Evolutionary conservation across 2,888 invertebrate genomes (phyloP).

Genomic region (Elysia crispata): DNA sequence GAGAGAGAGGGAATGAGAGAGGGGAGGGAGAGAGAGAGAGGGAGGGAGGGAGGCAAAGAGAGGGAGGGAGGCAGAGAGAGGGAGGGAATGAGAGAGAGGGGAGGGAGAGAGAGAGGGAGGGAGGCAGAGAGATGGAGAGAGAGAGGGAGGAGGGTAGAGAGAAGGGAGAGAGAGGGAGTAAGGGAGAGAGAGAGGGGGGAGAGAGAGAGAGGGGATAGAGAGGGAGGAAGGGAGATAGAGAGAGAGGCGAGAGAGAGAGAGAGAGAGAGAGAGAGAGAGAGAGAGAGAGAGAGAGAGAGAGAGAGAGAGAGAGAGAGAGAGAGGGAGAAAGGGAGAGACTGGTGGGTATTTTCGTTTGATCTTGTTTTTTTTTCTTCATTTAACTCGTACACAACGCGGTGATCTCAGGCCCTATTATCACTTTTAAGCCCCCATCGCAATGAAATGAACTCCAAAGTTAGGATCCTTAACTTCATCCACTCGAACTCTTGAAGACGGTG

Average conservation of each 20-base stretch:
- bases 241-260: constrained; percentile 48
- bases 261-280: constrained; percentile 2
- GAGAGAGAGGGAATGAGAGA: not conserved
- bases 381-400: too few relatives aligned
- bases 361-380: too few relatives aligned
- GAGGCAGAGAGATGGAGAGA: constrained; percentile 21
- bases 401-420: too few relatives aligned
- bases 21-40: not conserved
- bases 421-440: too few relatives aligned
- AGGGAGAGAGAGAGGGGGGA: constrained; percentile 19
- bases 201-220: constrained; percentile 12
- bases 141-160: constrained; percentile 12
- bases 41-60: not conserved
- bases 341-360: too few relatives aligned
- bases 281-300: constrained; percentile 6
- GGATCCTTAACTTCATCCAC: too few relatives aligned
- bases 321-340: constrained; percentile 35
- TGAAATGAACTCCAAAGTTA: too few relatives aligned
- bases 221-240: constrained; percentile 37
- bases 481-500: too few relatives aligned
- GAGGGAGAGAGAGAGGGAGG: constrained; percentile 14
- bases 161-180: constrained; percentile 19
- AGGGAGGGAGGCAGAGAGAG: not conserved
- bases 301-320: not conserved
- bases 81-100: not conserved